These are phyloP conservation scores for Pseudorectes ferrugineus DNA, from an alignment of 2,113 vertebrate genomes.

Conservation along the genomic window DNA sequence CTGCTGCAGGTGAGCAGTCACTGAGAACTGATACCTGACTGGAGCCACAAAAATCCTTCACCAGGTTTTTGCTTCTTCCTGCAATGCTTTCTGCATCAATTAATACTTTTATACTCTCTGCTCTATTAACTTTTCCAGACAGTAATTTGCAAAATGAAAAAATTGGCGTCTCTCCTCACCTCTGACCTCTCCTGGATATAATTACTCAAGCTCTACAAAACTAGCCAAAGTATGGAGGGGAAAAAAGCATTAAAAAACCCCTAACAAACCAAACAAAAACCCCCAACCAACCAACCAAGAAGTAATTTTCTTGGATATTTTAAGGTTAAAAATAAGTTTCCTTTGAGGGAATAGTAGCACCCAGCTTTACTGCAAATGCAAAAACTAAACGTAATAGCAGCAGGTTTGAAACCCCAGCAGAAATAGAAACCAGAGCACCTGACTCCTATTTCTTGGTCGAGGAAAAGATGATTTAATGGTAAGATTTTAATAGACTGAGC, in stretches of 20 bases:
- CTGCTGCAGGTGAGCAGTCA: neutral
- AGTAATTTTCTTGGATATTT: neutral
- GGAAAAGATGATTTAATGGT: neutral
- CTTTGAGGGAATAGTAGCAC: neutral
- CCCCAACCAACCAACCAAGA: neutral
- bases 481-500: neutral
- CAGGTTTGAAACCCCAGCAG: neutral
- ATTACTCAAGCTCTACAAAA: neutral
- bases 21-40: neutral
- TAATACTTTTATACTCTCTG: neutral
- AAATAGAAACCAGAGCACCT: neutral
- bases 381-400: neutral
- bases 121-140: neutral
- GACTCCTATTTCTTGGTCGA: neutral
- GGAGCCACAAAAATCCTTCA: neutral
- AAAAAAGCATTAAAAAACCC: neutral
- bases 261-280: neutral
- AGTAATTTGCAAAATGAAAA: neutral
- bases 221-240: neutral
- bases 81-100: neutral
- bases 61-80: neutral
- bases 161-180: neutral
- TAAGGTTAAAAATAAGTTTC: neutral
- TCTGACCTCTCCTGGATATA: neutral
- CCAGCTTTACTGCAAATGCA: neutral